Percentiles rank a stretch among this genome's conserved stretches.
Evolutionary conservation across 92 coral and sea anemone genomes (phyloP).

Genomic region (Palythoa caribaeorum): DNA sequence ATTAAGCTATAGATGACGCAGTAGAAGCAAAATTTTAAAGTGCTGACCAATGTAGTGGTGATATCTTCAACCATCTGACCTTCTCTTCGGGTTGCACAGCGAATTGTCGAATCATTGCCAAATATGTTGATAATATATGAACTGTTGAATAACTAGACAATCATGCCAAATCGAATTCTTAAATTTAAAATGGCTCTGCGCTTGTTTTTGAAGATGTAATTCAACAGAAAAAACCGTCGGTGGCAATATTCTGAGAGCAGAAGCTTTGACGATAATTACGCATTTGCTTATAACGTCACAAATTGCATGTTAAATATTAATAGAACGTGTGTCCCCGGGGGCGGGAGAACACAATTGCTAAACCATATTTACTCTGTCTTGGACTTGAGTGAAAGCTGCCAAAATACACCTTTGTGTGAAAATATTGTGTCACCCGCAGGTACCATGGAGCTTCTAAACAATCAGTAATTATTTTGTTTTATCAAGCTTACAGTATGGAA

Average conservation of each 20-base stretch:
- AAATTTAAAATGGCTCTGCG: background rate
- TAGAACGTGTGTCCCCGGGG: slow-evolving; percentile 80
- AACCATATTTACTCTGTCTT: slow-evolving; percentile 38
- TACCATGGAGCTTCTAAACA: slow-evolving; percentile 43
- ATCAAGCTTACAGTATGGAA: background rate
- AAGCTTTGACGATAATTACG: slow-evolving; percentile 35
- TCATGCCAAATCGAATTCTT: background rate
- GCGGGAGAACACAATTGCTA: slow-evolving; percentile 41
- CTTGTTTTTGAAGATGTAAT: background rate
- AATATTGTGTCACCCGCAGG: slow-evolving; percentile 44
- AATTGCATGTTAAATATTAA: slow-evolving; percentile 72
- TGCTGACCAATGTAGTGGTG: background rate
- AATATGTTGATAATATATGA: background rate
- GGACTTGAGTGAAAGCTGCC: slow-evolving; percentile 40
- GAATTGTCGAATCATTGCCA: background rate
- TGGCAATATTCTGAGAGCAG: slow-evolving; percentile 41
- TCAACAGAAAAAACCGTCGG: slow-evolving; percentile 18
- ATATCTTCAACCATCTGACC: background rate
- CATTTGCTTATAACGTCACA: slow-evolving; percentile 80
- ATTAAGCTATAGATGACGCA: background rate
- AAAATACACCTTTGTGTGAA: slow-evolving; percentile 46
- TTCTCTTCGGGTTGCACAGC: background rate
- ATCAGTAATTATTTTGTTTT: slow-evolving; percentile 35
- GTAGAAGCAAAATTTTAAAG: background rate
- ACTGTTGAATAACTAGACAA: background rate